Conservation (phyloP, 1,140 invertebrate species). For the Pseudobourletiella spinata region DNA sequence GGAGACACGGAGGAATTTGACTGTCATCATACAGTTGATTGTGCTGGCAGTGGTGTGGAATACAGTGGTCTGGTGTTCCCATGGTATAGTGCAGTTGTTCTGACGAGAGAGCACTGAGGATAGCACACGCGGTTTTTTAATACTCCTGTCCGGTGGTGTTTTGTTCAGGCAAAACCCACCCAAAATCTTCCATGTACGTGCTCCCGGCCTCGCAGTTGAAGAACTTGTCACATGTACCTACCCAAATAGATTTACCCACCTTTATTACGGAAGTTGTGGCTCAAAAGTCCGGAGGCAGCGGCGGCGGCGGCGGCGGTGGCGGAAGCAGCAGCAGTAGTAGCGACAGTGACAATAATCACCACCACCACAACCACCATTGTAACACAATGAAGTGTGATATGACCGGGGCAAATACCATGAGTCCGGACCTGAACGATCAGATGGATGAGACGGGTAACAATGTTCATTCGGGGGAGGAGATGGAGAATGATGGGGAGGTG, state of each 20-base stretch:
- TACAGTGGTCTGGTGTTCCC: no score
- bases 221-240: constrained; percentile 8
- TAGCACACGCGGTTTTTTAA: no score
- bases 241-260: constrained; percentile 1
- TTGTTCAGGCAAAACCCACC: constrained; percentile 4
- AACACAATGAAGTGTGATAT: constrained; percentile 30
- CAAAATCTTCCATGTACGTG: constrained; percentile 8
- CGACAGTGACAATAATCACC: no score
- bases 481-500: constrained; percentile 16
- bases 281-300: no score
- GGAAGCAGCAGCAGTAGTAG: no score
- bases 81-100: no score
- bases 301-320: no score
- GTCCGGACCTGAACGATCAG: constrained; percentile 18
- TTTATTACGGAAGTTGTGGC: constrained; percentile 5
- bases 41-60: no score
- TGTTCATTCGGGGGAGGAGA: constrained; percentile 21
- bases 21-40: no score
- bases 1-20: no score
- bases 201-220: constrained; percentile 5
- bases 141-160: constrained; percentile 1
- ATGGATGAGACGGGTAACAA: constrained; percentile 6
- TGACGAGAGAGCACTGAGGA: no score
- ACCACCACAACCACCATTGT: no score
- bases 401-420: constrained; percentile 26